Percentiles rank a stretch among this genome's conserved stretches.
These are phyloP conservation scores for Leptogaster cylindrica DNA, from an alignment of 2,888 invertebrate genomes.

Conservation along the genomic window DNA sequence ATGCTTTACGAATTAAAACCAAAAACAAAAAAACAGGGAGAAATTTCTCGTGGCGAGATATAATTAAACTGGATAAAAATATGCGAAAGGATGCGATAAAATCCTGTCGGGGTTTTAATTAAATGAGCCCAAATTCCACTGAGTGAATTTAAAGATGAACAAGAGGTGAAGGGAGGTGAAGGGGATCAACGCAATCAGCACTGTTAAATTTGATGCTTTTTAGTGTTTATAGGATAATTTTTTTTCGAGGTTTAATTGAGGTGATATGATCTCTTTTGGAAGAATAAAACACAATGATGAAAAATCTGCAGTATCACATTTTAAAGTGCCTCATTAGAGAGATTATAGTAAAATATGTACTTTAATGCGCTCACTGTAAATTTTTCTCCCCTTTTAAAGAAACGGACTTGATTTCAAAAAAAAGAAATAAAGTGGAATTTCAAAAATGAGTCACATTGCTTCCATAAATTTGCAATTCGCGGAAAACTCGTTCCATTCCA, in stretches of 20 bases:
- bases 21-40: background rate
- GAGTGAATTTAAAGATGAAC: slow-evolving; percentile 34
- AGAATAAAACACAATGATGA: background rate
- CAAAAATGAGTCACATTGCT: no score
- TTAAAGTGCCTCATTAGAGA: background rate
- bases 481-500: no score
- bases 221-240: background rate
- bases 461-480: no score
- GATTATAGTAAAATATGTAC: slow-evolving; percentile 8
- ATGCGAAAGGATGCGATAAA: slow-evolving; percentile 37
- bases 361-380: no score
- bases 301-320: background rate
- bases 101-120: slow-evolving; percentile 29
- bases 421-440: no score
- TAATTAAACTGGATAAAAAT: slow-evolving; percentile 34
- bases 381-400: no score
- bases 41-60: slow-evolving; percentile 26
- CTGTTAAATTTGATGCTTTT: background rate
- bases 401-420: no score
- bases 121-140: slow-evolving; percentile 19
- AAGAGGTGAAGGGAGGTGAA: slow-evolving; percentile 4
- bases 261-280: slow-evolving; percentile 9
- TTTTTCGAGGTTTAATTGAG: slow-evolving; percentile 12
- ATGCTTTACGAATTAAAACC: background rate
- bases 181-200: background rate